Evolutionary conservation across 2,797 vertebrate species (phyloP), one percentile per base, ranked within the genome.

Genomic region (Orestias chungarensis): DNA sequence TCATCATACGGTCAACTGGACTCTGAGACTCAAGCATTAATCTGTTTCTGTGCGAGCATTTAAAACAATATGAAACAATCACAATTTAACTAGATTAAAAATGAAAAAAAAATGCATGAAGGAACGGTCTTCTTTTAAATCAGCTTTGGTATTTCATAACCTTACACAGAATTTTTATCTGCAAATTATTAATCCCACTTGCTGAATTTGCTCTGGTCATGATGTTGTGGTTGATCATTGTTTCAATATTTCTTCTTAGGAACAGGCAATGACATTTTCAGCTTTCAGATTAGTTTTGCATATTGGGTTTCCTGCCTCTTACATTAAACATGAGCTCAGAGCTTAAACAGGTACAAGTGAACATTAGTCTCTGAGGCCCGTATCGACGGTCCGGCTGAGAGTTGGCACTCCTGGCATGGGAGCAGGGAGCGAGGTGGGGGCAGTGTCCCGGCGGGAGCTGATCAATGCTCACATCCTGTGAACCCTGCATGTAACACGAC

Each of bases 401-500:
- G 82, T 74, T 91, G 90, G 90, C 85, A 87, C 81, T 78, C 82
- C 82, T 79, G 79, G 84, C 46, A 52, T 82, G 82, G 82, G 79
- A 82, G 74, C 74, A 61, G 73, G 71, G 75, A 44, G 54, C 38
- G 35, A 64, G 61, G 75, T 66, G 81, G 85, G 88, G 91, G 88
- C 92, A 89, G 86, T 93, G 89, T 94, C 89, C 91, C 87, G 90
- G 92, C 88, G 66, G 82, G 87, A 93, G 88, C 81, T 81, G 84
- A 96, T 95, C 92, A 89, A 95, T 96, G 84, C 2, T 62, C 90
- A 93, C 92, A 92, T 90, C 78, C 89, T 90, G 87, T 94, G 89
- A 92, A 91, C 87, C 79, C 83, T 82, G 79, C 89, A 88, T 92
- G 85, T 83, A 88, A 89, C 86, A 86, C 76, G 74, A 84, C 75